Evolutionary conservation across 2,797 vertebrate genomes (phyloP).

Genomic region (Hybognathus amarus): DNA sequence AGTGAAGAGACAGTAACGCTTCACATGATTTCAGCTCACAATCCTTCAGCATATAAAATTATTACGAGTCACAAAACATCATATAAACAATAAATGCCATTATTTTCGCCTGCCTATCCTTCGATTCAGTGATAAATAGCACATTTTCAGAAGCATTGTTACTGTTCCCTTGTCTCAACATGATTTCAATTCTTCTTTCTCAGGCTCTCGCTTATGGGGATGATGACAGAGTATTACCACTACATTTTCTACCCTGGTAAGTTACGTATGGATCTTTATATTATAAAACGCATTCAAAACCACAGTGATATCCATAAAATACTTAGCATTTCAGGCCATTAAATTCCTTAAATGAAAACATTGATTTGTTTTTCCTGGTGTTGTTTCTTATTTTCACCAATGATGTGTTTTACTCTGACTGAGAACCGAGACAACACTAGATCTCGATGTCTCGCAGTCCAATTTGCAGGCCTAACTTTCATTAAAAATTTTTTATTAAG

Average conservation of each 20-base stretch:
- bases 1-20: background rate
- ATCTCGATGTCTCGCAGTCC: background rate
- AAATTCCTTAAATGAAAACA: background rate
- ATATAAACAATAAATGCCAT: slow-evolving; percentile 14
- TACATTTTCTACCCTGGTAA: slow-evolving; percentile 99
- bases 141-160: slow-evolving; percentile 47
- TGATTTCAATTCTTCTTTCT: slow-evolving; percentile 55
- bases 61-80: slow-evolving; percentile 6
- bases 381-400: slow-evolving; percentile 27
- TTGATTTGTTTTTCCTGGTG: too few relatives aligned
- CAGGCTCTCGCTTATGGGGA: slow-evolving; percentile 98
- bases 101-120: slow-evolving; percentile 1
- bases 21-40: slow-evolving; percentile 16
- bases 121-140: slow-evolving; percentile 22
- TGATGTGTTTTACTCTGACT: slow-evolving; percentile 25
- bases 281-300: slow-evolving; percentile 6
- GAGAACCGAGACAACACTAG: background rate
- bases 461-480: slow-evolving; percentile 52
- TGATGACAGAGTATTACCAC: slow-evolving; percentile 99
- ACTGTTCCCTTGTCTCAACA: slow-evolving; percentile 19
- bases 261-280: slow-evolving; percentile 63
- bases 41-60: slow-evolving; percentile 6
- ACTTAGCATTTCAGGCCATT: background rate
- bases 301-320: background rate
- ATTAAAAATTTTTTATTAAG: slow-evolving; percentile 1